Conservation (phyloP, 2,888 invertebrate genomes). For the Nowickia ferox region DNA sequence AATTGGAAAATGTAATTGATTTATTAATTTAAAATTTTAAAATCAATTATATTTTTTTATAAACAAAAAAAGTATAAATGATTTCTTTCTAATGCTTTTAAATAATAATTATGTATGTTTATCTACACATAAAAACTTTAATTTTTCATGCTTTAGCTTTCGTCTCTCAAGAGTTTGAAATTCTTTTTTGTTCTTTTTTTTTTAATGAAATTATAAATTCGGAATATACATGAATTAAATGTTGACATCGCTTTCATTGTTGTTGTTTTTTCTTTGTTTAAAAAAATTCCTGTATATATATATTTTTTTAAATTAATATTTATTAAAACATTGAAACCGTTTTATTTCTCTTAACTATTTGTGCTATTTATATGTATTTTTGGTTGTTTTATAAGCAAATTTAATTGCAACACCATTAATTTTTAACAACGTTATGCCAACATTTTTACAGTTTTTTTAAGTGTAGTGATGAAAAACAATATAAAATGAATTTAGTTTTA, state of each 20-base stretch:
- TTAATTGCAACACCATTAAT: slow-evolving; percentile 64
- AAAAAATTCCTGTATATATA: slow-evolving; percentile 74
- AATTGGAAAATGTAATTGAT: slow-evolving; percentile 6
- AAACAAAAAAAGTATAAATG: background rate
- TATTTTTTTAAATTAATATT: slow-evolving; percentile 52
- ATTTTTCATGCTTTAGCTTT: slow-evolving; percentile 36
- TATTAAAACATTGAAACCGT: slow-evolving; percentile 67
- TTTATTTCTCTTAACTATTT: slow-evolving; percentile 53
- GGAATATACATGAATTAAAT: slow-evolving; percentile 78
- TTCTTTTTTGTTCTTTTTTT: background rate
- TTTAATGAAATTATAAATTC: slow-evolving; percentile 21
- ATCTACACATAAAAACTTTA: slow-evolving; percentile 15
- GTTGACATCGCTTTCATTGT: slow-evolving; percentile 82
- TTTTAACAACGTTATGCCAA: slow-evolving; percentile 80
- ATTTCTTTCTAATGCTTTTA: background rate
- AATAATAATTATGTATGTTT: slow-evolving; percentile 16
- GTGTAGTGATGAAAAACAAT: slow-evolving; percentile 37
- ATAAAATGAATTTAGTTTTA: slow-evolving; percentile 30
- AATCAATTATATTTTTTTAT: slow-evolving; percentile 71
- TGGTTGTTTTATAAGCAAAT: slow-evolving; percentile 48
- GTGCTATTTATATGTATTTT: slow-evolving; percentile 36
- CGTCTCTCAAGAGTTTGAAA: background rate
- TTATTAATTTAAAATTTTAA: background rate
- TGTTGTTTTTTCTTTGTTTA: slow-evolving; percentile 66
- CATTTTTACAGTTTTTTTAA: slow-evolving; percentile 78